Evolutionary conservation across 2,113 vertebrate genomes (phyloP).

Genomic region (Thunnus maccoyii): DNA sequence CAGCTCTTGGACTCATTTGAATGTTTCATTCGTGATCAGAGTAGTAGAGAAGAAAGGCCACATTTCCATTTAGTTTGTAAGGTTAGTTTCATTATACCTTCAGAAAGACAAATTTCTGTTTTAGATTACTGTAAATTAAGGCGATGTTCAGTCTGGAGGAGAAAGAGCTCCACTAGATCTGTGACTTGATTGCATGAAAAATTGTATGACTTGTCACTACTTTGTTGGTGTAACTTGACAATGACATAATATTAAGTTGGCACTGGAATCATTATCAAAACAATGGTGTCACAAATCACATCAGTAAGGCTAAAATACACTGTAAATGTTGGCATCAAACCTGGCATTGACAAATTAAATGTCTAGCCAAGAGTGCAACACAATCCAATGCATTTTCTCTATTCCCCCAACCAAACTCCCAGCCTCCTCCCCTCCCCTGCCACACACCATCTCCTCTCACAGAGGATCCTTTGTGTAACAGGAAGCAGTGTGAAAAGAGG

Average conservation of each 20-base stretch:
- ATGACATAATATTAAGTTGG: too few relatives aligned
- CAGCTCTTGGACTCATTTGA: too few relatives aligned
- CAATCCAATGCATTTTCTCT: conserved; percentile 27
- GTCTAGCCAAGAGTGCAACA: conserved; percentile 36
- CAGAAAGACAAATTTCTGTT: background rate
- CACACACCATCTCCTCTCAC: conserved; percentile 67
- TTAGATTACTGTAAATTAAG: background rate
- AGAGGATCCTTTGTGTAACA: conserved; percentile 75
- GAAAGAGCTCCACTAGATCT: background rate
- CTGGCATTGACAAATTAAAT: conserved; percentile 31
- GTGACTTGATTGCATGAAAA: background rate
- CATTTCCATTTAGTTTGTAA: background rate
- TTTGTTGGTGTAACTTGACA: background rate
- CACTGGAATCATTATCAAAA: background rate
- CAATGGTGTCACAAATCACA: background rate
- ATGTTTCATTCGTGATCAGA: too few relatives aligned
- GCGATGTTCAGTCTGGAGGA: background rate
- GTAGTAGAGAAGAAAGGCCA: too few relatives aligned
- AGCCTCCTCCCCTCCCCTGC: conserved; percentile 18
- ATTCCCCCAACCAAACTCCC: conserved; percentile 7
- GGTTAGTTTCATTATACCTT: background rate
- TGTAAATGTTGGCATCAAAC: background rate
- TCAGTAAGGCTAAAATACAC: background rate
- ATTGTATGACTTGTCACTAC: background rate
- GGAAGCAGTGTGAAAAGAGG: conserved; percentile 62